phyloP scores from a whole-genome alignment of 2,113 vertebrate species.

The Cyprinodon variegatus region DNA sequence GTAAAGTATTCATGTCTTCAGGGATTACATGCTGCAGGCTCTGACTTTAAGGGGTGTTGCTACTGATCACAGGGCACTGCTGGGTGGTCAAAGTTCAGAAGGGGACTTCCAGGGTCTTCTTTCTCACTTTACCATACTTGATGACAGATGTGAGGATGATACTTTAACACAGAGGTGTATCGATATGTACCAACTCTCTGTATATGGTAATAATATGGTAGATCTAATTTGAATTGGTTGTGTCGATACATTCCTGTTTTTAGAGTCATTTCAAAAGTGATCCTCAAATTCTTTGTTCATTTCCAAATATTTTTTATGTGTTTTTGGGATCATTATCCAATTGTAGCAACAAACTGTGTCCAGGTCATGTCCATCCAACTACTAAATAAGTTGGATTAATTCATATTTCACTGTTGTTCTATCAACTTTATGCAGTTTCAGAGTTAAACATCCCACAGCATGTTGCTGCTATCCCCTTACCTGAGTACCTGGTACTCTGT shows the following conservation, averaged over 20 bases:
- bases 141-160: conserved; percentile 14
- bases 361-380: too few species aligned
- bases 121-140: conserved; percentile 40
- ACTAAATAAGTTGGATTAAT: too few species aligned
- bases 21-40: conserved; percentile 49
- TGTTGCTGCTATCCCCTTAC: not conserved
- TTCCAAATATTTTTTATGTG: not conserved
- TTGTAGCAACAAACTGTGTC: not conserved
- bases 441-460: not conserved
- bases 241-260: not conserved
- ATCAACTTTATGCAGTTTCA: not conserved
- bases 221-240: not conserved
- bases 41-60: conserved; percentile 46
- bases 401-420: not conserved
- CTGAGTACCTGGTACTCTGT: not conserved
- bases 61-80: conserved; percentile 23
- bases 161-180: conserved; percentile 26
- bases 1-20: conserved; percentile 58
- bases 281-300: not conserved
- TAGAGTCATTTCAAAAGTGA: not conserved
- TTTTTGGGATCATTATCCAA: not conserved
- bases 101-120: conserved; percentile 23
- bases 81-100: conserved; percentile 54
- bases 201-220: not conserved
- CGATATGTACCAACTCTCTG: not conserved